Evolutionary conservation across 2,113 vertebrate genomes (phyloP), one percentile per base, ranked within the genome.

Genomic region (Saguinus midas): DNA sequence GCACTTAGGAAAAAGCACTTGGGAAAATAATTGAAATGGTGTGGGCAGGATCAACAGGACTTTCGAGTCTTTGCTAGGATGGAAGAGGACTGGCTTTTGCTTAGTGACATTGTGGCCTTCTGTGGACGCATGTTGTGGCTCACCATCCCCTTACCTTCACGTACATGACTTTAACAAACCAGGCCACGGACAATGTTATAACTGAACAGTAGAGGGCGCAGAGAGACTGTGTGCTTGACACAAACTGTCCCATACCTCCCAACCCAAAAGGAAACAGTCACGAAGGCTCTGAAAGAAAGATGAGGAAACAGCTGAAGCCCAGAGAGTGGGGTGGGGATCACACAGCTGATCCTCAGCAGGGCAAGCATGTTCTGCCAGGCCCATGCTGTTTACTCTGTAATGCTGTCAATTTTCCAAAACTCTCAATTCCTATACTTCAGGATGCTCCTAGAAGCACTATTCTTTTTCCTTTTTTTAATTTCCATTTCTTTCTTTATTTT

Each of bases 191-290:
- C 79, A 73, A 58, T 66, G 50, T 64, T 27, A 1, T 5, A 18
- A 48, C 11, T 81, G 61, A 95, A 84, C 96, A 84, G 81, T 40
- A 98, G 97, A 97, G 96, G 97, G 97, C 57, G 52, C 76, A 11
- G 72, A 91, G 84, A 64, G 88, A 96, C 64, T 32, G 70, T 52
- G 50, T 23, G 66, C 90, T 81, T 78, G 75, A 45, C 20, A 29
- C 3, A n/a, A 68, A 86, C 10, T 14, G 48, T 40, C 5, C 3
- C 0, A 25, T 1, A 23, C 35, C 87, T 66, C 18, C 7, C 9
- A 2, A 2, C 32, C 20, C 35, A 5, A 57, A 72, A 58, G 8
- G 18, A 76, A 96, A 20, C 7, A 16, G 72, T 27, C 21, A 1
- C 0, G 10, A 90, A 85, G 45, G 18, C 35, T 94, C 66, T 57